Evolutionary conservation across 2,113 vertebrate genomes (phyloP).

Genomic region (Aphelocoma coerulescens): DNA sequence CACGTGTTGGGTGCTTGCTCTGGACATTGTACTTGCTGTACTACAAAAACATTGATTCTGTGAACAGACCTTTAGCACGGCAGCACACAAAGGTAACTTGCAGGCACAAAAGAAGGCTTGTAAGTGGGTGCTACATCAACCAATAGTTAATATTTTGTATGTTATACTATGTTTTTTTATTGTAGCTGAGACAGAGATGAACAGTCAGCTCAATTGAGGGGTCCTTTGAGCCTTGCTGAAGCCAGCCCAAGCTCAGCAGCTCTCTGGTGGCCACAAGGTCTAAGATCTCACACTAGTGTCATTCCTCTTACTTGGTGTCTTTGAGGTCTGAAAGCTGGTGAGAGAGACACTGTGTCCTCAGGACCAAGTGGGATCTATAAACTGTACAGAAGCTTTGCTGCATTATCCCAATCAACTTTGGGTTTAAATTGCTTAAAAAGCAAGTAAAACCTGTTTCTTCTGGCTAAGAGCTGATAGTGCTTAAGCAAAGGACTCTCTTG

Average conservation of each 20-base stretch:
- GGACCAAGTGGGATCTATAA: neutral
- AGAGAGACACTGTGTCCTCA: neutral
- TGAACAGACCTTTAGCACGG: neutral
- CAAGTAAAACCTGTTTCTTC: neutral
- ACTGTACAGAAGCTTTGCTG: neutral
- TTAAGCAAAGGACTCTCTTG: neutral
- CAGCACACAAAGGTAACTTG: neutral
- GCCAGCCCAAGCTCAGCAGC: neutral
- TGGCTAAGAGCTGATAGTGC: neutral
- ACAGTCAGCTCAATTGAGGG: neutral
- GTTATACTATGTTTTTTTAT: neutral
- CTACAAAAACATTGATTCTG: neutral
- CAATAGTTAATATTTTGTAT: neutral
- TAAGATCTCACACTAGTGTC: neutral
- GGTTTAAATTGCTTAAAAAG: neutral
- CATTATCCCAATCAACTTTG: neutral
- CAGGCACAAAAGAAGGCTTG: neutral
- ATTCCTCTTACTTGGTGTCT: neutral
- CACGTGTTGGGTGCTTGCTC: fast-evolving
- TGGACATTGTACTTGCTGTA: neutral
- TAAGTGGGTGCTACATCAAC: neutral
- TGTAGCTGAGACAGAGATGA: neutral
- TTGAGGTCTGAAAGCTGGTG: neutral
- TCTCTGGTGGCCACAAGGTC: neutral
- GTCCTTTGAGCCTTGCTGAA: neutral